A percentile compares a stretch with the other conserved stretches of the same genome.
Conservation (phyloP, 2,113 vertebrate genomes). For the Periophthalmodon schlosseri region DNA sequence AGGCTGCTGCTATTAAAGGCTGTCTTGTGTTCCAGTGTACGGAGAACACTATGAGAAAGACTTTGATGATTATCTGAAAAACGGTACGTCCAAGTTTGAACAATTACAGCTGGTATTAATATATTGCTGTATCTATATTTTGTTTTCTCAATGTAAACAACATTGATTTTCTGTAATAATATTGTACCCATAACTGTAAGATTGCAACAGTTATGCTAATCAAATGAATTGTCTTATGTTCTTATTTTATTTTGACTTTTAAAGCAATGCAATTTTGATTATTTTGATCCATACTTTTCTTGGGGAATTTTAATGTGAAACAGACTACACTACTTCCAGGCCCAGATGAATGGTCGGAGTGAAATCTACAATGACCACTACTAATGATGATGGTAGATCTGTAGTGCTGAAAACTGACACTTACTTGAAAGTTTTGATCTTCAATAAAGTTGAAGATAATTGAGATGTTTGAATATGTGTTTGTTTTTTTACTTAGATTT, state of each 20-base stretch:
- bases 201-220: constrained; percentile 21
- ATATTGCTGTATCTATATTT: constrained; percentile 3
- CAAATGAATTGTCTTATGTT: constrained; percentile 29
- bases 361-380: constrained; percentile 66
- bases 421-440: constrained; percentile 76
- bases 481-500: constrained; percentile 3
- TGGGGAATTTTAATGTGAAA: constrained; percentile 73
- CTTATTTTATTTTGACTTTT: constrained; percentile 49
- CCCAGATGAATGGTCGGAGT: constrained; percentile 31
- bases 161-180: constrained; percentile 4
- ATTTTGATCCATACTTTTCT: constrained; percentile 27
- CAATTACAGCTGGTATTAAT: constrained; percentile 10
- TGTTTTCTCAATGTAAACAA: constrained; percentile 4
- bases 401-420: constrained; percentile 70
- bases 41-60: constrained; percentile 15
- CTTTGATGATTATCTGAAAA: neutral
- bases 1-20: constrained; percentile 14
- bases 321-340: constrained; percentile 41
- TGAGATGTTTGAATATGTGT: neutral
- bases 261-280: constrained; percentile 59
- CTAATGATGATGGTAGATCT: constrained; percentile 60
- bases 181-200: constrained; percentile 4
- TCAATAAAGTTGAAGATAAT: constrained; percentile 77
- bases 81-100: neutral
- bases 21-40: constrained; percentile 20